These are phyloP conservation scores for Leucopsar rothschildi DNA, from an alignment of 2,113 vertebrate genomes.

Conservation along the genomic window DNA sequence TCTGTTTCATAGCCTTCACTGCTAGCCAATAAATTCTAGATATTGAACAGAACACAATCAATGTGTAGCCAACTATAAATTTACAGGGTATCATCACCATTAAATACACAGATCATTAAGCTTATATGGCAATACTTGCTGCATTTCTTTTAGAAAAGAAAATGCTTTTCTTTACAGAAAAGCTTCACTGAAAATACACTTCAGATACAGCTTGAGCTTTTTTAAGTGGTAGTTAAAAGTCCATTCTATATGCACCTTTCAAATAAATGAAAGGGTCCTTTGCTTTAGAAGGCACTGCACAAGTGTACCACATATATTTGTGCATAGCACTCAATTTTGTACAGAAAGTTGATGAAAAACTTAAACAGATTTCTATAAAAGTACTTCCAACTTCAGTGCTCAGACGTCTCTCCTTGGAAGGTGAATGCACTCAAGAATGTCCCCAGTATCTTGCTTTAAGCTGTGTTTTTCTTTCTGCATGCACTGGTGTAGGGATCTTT, in stretches of 20 bases:
- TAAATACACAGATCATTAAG: background rate
- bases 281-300: background rate
- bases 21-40: background rate
- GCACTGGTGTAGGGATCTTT: background rate
- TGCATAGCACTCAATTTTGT: background rate
- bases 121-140: background rate
- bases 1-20: background rate
- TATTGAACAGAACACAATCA: background rate
- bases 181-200: background rate
- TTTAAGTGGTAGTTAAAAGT: background rate
- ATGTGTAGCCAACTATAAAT: background rate
- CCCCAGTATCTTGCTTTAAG: background rate
- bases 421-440: background rate
- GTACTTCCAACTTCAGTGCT: background rate
- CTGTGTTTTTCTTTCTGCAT: background rate
- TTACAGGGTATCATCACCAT: background rate
- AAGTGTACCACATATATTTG: background rate
- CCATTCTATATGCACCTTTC: background rate
- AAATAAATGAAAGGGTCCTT: background rate
- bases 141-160: background rate
- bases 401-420: background rate
- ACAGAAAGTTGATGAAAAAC: background rate
- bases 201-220: background rate
- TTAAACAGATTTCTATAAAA: background rate
- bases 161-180: background rate